Conservation (phyloP, 2,113 vertebrate species). For the Forbesichthys papilliferus region DNA sequence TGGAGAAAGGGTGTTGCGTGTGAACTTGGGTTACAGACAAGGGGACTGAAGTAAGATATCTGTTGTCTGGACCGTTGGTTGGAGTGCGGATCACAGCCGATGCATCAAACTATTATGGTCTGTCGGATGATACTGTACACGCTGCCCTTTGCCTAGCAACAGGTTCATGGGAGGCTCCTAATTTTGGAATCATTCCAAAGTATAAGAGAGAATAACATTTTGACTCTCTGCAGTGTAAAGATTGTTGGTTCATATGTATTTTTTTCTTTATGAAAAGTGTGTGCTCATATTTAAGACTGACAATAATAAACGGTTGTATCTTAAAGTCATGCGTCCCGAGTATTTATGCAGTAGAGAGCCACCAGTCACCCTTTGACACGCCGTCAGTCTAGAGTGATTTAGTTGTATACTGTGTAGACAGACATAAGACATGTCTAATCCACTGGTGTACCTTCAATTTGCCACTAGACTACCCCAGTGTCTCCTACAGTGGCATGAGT, state of each 20-base stretch:
- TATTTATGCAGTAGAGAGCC: not conserved
- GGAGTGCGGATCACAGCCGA: conserved; percentile 24
- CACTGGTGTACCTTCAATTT: not conserved
- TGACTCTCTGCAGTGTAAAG: conserved; percentile 72
- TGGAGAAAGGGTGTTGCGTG: conserved; percentile 41
- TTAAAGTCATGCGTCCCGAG: conserved; percentile 43
- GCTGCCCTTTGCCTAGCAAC: conserved; percentile 40
- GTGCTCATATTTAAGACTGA: conserved; percentile 82
- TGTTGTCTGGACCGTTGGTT: conserved; percentile 26
- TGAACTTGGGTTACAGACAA: conserved; percentile 46
- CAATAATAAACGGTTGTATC: conserved; percentile 80
- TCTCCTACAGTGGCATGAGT: conserved; percentile 11
- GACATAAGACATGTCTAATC: not conserved
- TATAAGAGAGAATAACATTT: conserved; percentile 34
- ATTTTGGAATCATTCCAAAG: conserved; percentile 33
- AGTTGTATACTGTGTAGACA: not conserved
- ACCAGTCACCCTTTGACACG: not conserved
- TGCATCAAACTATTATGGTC: conserved; percentile 36
- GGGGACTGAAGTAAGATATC: conserved; percentile 14
- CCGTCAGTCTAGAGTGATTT: not conserved
- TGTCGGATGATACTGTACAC: conserved; percentile 31
- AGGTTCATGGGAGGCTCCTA: conserved; percentile 45
- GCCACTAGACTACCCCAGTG: conserved; percentile 6
- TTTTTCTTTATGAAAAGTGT: conserved; percentile 74
- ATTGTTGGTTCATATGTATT: conserved; percentile 75